Base-by-base conservation (phyloP, 2,797 vertebrate genomes). In the Yasuhikotakia modesta region DNA sequence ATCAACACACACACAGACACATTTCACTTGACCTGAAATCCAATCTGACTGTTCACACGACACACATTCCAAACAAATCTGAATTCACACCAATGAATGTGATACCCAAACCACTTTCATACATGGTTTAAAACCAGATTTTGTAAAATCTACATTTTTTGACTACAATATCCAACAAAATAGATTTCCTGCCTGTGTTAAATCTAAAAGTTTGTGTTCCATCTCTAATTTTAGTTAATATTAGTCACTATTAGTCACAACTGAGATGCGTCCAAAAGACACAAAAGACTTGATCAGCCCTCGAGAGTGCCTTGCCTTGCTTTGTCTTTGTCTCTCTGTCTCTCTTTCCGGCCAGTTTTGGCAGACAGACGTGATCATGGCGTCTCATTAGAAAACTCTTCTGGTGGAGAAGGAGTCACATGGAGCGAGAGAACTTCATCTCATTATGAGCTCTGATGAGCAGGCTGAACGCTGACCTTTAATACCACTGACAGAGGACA, bases 331-430 rank as follows among this genome's bases (percentile, higher is more conserved):
- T 68, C 48, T 22, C 45, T 43, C 53, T 76, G 14, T 72, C n/a
- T 21, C 80, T 57, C 71, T 22, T 30, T 66, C 46, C 66, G 35
- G 35, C 35, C 57, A 19, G 32, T 55, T 66, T 24, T 48, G 82
- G 83, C 61, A 70, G 83, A 69, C 78, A 83, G 70, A 81, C 88
- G 81, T 85, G 87, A 91, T 86, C 85, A 81, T 19, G 0, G 73
- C 82, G 81, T 82, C 86, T 89, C 87, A 90, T 90, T 87, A 90
- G 84, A 88, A 83, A 81, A 82, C 88, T 90, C 69, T 79, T 88
- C 88, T 89, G 87, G 86, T 17, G 65, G 24, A 57, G n/a, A 43
- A 13, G n/a, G 30, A 5, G 64, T 74, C 55, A 58, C 14, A 76
- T 35, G 58, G 39, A 79, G 67, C 4, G 19, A 75, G 43, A 65